Evolutionary conservation across 2,113 vertebrate genomes (phyloP).

Genomic region (Dromiciops gliroides): DNA sequence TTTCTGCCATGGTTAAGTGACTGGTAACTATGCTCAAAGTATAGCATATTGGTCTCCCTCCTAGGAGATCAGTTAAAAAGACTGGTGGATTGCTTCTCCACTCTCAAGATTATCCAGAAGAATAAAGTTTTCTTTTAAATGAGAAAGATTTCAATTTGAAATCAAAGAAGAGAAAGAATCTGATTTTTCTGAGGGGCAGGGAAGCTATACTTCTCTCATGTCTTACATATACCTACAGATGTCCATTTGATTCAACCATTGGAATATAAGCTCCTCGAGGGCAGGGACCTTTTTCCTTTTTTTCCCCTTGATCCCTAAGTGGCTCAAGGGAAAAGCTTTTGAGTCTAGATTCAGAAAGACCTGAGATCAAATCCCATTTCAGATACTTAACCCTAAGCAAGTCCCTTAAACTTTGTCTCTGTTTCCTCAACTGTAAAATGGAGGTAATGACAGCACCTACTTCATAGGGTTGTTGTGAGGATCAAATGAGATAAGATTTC

Average conservation of each 20-base stretch:
- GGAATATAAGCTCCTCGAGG: background rate
- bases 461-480: background rate
- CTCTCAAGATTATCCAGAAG: background rate
- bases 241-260: background rate
- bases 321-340: too few species aligned
- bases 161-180: background rate
- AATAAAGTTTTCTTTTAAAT: background rate
- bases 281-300: background rate
- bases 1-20: background rate
- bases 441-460: background rate
- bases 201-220: background rate
- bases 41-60: background rate
- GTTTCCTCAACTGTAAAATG: background rate
- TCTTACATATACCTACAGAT: background rate
- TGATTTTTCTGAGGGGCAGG: background rate
- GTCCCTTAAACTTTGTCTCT: background rate
- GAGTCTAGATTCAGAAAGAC: background rate
- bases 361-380: background rate
- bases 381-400: background rate
- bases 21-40: background rate
- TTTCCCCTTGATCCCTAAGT: background rate
- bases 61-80: background rate
- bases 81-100: background rate
- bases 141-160: background rate
- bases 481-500: background rate